These are phyloP conservation scores for Apocheima hispidaria DNA, from an alignment of 2,888 invertebrate species.

Conservation along the genomic window DNA sequence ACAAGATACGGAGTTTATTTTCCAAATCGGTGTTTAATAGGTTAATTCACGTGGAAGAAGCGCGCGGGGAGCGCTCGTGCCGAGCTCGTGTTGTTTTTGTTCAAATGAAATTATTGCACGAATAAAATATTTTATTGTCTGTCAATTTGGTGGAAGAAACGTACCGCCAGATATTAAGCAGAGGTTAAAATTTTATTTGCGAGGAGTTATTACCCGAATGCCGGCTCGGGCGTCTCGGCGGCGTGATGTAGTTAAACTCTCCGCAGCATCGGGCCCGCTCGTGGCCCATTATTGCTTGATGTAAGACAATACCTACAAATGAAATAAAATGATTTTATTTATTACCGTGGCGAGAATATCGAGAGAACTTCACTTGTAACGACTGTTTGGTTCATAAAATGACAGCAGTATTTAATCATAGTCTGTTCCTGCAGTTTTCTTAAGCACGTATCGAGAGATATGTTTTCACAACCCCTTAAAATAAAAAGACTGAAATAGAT, in stretches of 20 bases:
- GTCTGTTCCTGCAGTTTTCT: constrained; percentile 7
- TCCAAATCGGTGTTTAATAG: constrained; percentile 77
- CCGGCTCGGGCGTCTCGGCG: constrained; percentile 52
- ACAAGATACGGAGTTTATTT: constrained; percentile 71
- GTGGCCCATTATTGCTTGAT: constrained; percentile 71
- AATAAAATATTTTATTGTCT: constrained; percentile 86
- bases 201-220: constrained; percentile 71
- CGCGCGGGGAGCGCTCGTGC: constrained; percentile 63
- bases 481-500: neutral
- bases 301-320: constrained; percentile 78
- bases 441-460: no score
- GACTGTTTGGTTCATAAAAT: constrained; percentile 41
- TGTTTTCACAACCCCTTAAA: neutral
- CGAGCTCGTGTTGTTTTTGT: constrained; percentile 75
- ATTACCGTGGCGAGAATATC: constrained; percentile 59
- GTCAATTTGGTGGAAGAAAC: constrained; percentile 80
- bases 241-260: constrained; percentile 65
- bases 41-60: constrained; percentile 81
- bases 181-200: constrained; percentile 85
- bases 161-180: constrained; percentile 80
- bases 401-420: neutral
- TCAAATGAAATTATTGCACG: constrained; percentile 83
- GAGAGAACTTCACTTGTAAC: constrained; percentile 49
- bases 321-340: constrained; percentile 74
- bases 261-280: constrained; percentile 62